Base-by-base conservation (phyloP, 2,113 vertebrate genomes). In the Nothoprocta perdicaria region DNA sequence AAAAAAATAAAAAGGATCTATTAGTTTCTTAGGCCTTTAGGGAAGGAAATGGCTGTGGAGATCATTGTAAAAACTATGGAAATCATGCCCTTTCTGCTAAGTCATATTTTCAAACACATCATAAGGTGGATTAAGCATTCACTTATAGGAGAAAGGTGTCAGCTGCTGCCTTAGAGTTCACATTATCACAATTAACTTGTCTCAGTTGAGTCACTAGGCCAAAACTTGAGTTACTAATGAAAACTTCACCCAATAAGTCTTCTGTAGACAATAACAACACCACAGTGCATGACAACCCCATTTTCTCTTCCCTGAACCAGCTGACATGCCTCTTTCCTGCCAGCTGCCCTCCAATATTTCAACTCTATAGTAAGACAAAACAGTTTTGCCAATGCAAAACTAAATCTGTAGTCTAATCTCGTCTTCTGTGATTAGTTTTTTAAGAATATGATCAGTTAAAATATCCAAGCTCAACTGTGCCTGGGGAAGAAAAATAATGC, bases 321-420 rank as follows among this genome's bases (percentile, higher is more conserved):
- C 79, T 85, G 35, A 58, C 22, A 11, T 83, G 24, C 4, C 16
- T 38, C 21, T 81, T 68, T 18, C 41, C 55, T 82, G 53, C 41
- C 68, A 6, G 0, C 68, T 5, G 0, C 3, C 5, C 6, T 61
- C 19, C 53, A 12, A 12, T 48, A 43, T 23, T 83, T 53, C 60
- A 53, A 16, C 12, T 45, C 4, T 80, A 76, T 63, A 58, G 4
- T 33, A 74, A 50, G 15, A 71, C 11, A 18, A 45, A 88, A 55
- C 13, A 71, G 22, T 22, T 84, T 38, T 77, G 12, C 16, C 26
- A 38, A 4, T 58, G 35, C 35, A 38, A 38, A 38, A 38, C 17
- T 29, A 71, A 80, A 45, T 2, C 61, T 53, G 23, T 24, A 9
- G 2, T 73, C 43, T 33, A 10, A 9, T 22, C 38, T 69, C 57